These are phyloP conservation scores for Limnodromus scolopaceus DNA, from an alignment of 2,797 vertebrate species.

Conservation along the genomic window DNA sequence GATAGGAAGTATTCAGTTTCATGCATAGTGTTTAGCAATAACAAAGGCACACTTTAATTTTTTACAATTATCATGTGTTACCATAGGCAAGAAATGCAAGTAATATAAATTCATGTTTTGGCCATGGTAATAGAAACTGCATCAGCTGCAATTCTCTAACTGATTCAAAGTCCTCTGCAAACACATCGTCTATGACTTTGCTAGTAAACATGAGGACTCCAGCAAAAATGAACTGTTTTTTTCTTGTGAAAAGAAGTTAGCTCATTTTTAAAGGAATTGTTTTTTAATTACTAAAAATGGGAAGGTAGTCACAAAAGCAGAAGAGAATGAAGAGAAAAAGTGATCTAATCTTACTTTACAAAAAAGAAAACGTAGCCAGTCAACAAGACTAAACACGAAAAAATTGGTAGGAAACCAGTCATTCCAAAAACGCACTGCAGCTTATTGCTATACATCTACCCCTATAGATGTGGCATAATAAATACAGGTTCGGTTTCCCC, in stretches of 20 bases:
- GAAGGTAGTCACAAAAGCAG: neutral
- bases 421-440: neutral
- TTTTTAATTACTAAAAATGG: neutral
- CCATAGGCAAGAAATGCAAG: neutral
- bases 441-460: neutral
- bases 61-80: neutral
- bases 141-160: neutral
- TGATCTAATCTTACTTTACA: neutral
- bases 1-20: neutral
- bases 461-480: neutral
- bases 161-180: neutral
- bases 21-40: neutral
- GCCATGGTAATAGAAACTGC: neutral
- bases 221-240: neutral
- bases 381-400: neutral
- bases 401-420: neutral
- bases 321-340: neutral
- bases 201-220: neutral
- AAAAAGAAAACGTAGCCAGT: neutral
- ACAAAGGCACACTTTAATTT: neutral
- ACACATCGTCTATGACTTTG: neutral
- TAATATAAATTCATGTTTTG: neutral
- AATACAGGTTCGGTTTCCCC: rapidly evolving
- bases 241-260: neutral
- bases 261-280: neutral